Percentiles rank a stretch among this genome's conserved stretches.
These are phyloP conservation scores for Dermochelys coriacea DNA, from an alignment of 2,797 vertebrate genomes.

Conservation along the genomic window DNA sequence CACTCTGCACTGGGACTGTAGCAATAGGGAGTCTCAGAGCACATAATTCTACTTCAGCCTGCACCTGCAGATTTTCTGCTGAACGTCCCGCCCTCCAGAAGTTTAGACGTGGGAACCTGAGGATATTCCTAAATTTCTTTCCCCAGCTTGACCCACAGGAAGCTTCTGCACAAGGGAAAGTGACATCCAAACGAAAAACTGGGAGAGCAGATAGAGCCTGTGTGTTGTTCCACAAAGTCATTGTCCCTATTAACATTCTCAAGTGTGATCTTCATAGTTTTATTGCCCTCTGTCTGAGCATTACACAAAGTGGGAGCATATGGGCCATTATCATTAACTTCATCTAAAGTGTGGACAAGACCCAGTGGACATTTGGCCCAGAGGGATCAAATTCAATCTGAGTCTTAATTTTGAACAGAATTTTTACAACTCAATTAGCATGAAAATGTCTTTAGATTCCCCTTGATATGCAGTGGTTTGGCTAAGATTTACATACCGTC, in stretches of 20 bases:
- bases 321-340: not conserved
- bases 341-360: not conserved
- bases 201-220: not conserved
- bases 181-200: not conserved
- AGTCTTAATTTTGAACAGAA: not conserved
- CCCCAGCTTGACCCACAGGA: not conserved
- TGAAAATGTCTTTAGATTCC: not conserved
- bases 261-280: not conserved
- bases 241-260: not conserved
- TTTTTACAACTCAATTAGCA: constrained; percentile 13
- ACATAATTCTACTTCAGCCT: not conserved
- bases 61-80: not conserved
- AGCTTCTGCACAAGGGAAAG: constrained; percentile 2
- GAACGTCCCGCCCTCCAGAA: not conserved
- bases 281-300: constrained; percentile 7
- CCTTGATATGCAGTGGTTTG: not conserved
- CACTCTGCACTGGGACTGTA: too few relatives aligned
- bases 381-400: not conserved
- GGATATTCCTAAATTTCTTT: not conserved
- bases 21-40: too few relatives aligned
- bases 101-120: not conserved
- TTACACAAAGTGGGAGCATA: not conserved
- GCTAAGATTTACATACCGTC: not conserved
- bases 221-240: not conserved
- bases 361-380: not conserved